Evolutionary conservation across 2,113 vertebrate genomes (phyloP).

Genomic region (Gopherus flavomarginatus): DNA sequence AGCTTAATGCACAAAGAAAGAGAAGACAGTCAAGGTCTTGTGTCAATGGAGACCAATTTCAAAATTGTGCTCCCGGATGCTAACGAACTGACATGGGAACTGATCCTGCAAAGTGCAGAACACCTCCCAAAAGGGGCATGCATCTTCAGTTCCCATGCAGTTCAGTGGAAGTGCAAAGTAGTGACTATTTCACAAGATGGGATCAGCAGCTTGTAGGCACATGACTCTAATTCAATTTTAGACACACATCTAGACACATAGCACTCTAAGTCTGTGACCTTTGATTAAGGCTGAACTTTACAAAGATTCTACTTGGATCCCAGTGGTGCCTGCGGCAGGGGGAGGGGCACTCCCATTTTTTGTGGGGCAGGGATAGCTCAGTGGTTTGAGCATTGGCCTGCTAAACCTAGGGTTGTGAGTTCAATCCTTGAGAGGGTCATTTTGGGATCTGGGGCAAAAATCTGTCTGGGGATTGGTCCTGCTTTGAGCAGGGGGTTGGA

Average conservation of each 20-base stretch:
- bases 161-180: not conserved
- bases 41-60: not conserved
- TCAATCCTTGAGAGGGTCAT: no score
- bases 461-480: no score
- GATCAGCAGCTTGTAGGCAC: not conserved
- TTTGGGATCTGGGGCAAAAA: no score
- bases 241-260: not conserved
- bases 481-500: no score
- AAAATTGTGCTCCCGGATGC: not conserved
- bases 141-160: not conserved
- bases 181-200: not conserved
- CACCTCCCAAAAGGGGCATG: not conserved
- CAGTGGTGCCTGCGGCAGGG: no score
- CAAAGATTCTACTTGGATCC: not conserved
- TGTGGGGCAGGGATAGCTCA: no score
- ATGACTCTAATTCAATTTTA: no score
- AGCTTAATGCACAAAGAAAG: not conserved
- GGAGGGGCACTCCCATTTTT: no score
- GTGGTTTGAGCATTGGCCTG: no score
- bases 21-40: not conserved
- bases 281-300: not conserved
- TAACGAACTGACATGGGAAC: not conserved
- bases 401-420: no score
- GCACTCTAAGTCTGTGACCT: no score
- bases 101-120: no score